Base-by-base conservation (phyloP, 2,888 invertebrate genomes). In the Leptopilina myrica region DNA sequence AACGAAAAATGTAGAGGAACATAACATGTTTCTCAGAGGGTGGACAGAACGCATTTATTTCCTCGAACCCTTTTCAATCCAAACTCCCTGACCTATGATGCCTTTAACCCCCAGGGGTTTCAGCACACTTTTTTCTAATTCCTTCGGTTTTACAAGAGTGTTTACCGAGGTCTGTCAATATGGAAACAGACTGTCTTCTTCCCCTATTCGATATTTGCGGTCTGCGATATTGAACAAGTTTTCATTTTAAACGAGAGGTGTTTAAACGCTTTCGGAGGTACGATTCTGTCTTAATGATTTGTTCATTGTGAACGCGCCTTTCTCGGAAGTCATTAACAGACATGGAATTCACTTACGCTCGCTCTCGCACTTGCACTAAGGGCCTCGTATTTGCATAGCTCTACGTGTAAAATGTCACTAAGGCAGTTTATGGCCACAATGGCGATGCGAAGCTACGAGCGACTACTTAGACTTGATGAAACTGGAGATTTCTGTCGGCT, bases 371-470 rank as follows among this genome's bases (percentile, higher is more conserved):
- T 49, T 8, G 33, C 33, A 33, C 46, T 67, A 46, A 49, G 40
- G 33, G 73, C 14, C 33, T 33, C 56, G 73, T 62, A 62, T 73
- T 73, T 73, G 73, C 33, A 73, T 73, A 53, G 33, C 56, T 73
- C 14, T 14, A 53, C 56, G 73, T 73, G 53, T 73, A 73, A 73
- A 73, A 26, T 73, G 73, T 73, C 73, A 33, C 40, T 53, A 33
- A 73, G 73, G n/a, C 73, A 56, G 53, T 73, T 73, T 73, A 73
- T 73, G n/a, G n/a, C 56, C 73, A 73, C 56, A 56, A 73, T 73
- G 73, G n/a, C 73, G 56, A 73, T 73, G 73, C 33, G 56, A 56
- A 26, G 69, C 73, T 73, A 73, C 56, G 56, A 56, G 56, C 33
- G 33, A 73, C 56, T 56, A 73, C 73, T 73, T 73, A 73, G 33